Conservation (phyloP, 2,888 invertebrate species). For the Drosophila paramelanica region DNA sequence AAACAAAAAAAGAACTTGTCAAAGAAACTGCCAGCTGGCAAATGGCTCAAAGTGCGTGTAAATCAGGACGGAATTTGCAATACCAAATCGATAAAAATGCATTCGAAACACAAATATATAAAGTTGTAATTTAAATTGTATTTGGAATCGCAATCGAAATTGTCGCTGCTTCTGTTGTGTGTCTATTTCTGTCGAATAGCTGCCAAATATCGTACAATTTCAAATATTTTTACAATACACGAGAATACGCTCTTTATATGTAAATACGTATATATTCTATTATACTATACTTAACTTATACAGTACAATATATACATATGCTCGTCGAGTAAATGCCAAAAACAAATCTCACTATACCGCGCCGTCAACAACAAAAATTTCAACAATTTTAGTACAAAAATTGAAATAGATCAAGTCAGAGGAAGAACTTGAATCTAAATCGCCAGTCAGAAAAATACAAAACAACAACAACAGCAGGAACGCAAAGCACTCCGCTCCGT, state of each 20-base stretch:
- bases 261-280: constrained; percentile 41
- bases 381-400: constrained; percentile 48
- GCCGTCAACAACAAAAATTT: constrained; percentile 33
- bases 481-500: constrained; percentile 2
- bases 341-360: constrained; percentile 35
- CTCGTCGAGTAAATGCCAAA: constrained; percentile 52
- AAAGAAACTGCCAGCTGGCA: constrained; percentile 28
- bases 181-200: constrained; percentile 81
- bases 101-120: constrained; percentile 30
- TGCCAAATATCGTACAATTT: constrained; percentile 79
- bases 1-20: constrained; percentile 19
- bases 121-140: constrained; percentile 23
- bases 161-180: constrained; percentile 65
- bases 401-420: constrained; percentile 60
- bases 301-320: constrained; percentile 47
- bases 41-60: constrained; percentile 73
- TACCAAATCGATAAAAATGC: constrained; percentile 17
- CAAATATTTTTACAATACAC: constrained; percentile 78
- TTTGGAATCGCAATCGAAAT: constrained; percentile 37
- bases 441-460: not conserved
- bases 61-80: constrained; percentile 19
- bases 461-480: constrained; percentile 1
- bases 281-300: constrained; percentile 58
- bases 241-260: constrained; percentile 65
- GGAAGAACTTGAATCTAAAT: constrained; percentile 20